A percentile compares a stretch with the other conserved stretches of the same genome.
Evolutionary conservation across 1,140 invertebrate genomes (phyloP).

Genomic region (Spodoptera frugiperda): DNA sequence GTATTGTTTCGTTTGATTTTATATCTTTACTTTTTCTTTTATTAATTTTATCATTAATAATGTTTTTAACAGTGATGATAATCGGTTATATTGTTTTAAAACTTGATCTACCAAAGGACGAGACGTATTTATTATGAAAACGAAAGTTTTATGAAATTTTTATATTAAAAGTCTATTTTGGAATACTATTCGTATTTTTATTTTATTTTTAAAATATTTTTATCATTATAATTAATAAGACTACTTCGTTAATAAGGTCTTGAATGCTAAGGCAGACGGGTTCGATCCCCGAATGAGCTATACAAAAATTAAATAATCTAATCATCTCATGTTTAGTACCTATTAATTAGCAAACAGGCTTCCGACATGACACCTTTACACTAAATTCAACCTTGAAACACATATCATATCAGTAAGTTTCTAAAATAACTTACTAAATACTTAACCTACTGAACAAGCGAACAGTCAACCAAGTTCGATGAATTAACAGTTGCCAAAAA

Average conservation of each 20-base stretch:
- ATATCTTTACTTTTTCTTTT: conserved; percentile 63
- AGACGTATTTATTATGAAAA: conserved; percentile 71
- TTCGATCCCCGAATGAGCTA: no score
- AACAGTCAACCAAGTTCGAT: not conserved
- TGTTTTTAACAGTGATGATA: conserved; percentile 61
- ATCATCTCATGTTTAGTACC: no score
- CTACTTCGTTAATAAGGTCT: no score
- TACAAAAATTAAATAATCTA: no score
- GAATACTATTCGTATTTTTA: conserved; percentile 51
- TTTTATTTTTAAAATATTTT: not conserved
- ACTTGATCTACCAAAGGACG: conserved; percentile 73
- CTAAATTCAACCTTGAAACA: no score
- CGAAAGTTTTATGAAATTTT: conserved; percentile 69
- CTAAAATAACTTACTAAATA: no score
- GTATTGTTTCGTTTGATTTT: conserved; percentile 65
- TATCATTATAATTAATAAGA: not conserved
- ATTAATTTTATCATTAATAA: conserved; percentile 60
- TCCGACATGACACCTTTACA: no score
- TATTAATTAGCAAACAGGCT: no score
- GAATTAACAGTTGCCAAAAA: not conserved
- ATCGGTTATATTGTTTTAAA: conserved; percentile 63
- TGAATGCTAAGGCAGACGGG: no score
- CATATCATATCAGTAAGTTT: no score
- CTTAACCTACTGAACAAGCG: no score
- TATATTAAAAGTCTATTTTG: conserved; percentile 82